Percentiles rank a stretch among this genome's conserved stretches.
Conservation (phyloP, 2,113 vertebrate genomes). For the Sterrhoptilus dennistouni region DNA sequence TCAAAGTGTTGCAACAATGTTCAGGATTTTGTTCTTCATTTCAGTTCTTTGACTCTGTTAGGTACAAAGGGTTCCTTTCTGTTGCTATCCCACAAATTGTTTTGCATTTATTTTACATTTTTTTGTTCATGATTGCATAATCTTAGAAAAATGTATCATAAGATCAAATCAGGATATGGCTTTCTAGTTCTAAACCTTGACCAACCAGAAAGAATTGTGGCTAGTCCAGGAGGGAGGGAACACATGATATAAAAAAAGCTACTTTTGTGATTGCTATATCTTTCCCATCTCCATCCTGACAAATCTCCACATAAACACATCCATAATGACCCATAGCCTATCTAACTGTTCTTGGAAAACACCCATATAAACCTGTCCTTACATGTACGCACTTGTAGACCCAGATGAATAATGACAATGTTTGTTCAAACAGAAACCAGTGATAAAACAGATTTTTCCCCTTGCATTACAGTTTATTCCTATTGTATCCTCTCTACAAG, state of each 20-base stretch:
- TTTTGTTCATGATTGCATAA: neutral
- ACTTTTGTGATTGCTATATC: neutral
- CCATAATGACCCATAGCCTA: neutral
- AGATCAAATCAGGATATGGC: neutral
- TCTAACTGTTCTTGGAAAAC: neutral
- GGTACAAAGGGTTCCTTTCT: neutral
- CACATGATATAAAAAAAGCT: rapidly evolving
- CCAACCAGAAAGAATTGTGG: neutral
- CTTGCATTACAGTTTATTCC: neutral
- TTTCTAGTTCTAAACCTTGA: neutral
- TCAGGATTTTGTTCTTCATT: neutral
- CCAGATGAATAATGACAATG: neutral
- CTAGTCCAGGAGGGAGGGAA: neutral
- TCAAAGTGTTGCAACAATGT: neutral
- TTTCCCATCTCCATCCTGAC: neutral
- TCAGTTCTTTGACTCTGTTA: neutral
- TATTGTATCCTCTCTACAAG: neutral
- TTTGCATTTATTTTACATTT: neutral
- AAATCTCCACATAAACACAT: neutral
- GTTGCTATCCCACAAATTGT: rapidly evolving
- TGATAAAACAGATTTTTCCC: neutral
- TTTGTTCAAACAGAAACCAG: neutral
- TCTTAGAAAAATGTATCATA: neutral
- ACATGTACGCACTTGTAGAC: neutral
- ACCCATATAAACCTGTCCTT: neutral